Conservation (phyloP, 2,797 vertebrate species). For the Pseudochirops cupreus region DNA sequence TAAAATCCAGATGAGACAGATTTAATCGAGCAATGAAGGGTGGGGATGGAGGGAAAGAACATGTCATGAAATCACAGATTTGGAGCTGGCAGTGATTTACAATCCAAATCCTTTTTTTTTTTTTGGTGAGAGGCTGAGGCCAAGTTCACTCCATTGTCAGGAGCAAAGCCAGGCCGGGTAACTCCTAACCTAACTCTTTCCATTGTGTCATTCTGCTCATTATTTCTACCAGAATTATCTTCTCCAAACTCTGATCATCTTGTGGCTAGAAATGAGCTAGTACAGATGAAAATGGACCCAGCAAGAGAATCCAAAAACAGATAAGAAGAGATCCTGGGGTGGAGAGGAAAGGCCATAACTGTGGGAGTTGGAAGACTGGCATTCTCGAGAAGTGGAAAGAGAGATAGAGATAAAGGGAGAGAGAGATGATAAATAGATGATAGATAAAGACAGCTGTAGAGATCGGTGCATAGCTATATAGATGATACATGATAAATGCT, state of each 20-base stretch:
- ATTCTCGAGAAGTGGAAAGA: not conserved
- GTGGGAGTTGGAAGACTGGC: not conserved
- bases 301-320: not conserved
- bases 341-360: not conserved
- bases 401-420: not conserved
- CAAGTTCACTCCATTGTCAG: not conserved
- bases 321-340: not conserved
- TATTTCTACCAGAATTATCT: not conserved
- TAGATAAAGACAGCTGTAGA: no score
- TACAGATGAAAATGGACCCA: not conserved
- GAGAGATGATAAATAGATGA: not conserved
- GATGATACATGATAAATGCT: no score
- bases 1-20: not conserved
- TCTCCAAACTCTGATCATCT: not conserved
- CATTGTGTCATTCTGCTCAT: not conserved
- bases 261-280: not conserved
- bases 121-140: not conserved
- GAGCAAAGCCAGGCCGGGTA: rapidly evolving
- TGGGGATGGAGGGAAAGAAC: not conserved
- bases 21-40: not conserved
- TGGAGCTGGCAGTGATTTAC: not conserved
- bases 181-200: not conserved
- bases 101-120: not conserved
- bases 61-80: not conserved
- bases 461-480: not conserved